Evolutionary conservation across 2,888 invertebrate genomes (phyloP), one percentile per base, ranked within the genome.

Genomic region (Cosmopolites sordidus): DNA sequence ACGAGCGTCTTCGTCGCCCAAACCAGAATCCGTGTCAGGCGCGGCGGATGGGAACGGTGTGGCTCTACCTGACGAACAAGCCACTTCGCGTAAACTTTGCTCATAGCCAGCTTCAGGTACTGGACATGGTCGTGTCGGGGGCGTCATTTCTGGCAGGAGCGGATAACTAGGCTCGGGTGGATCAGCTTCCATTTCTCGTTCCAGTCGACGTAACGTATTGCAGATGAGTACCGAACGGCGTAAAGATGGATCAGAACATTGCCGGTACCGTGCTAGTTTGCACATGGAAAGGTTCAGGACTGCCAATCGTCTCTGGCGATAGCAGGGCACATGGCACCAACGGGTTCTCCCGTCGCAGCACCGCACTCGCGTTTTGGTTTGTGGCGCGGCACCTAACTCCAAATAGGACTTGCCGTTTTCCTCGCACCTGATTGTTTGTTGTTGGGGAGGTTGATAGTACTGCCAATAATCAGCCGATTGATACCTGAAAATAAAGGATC

Each of bases 201-300:
- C 93, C 38, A 59, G 29, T 59, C 67, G 55, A 71, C 92, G 85
- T 60, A 94, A 73, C 51, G 94, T 93, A 75, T 94, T 94, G 79
- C 92, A 92, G 67, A 95, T 93, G 58, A 95, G 83, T 70, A 95
- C 94, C 43, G 92, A 93, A 58, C 92, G 84, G 65, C 91, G 83
- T 54, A 95, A 78, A 57, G 91, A 90, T 39, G 93, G 92, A 73
- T 94, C 93, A 50, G 91, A 88, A 62, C 89, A 89, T 73, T 92
- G 92, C 49, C 92, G 83, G 68, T 89, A 87, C 61, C 90, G 82
- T 69, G 90, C 89, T 62, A 95, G 78, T 76, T 95, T 95, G 73
- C 89, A 86, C 85, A 94, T 92, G 62, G 92, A 93, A 61, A 93
- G 82, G 73, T 93, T 92, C 73, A 94, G 84, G 70, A 94, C 90